Evolutionary conservation across 2,888 invertebrate species (phyloP).

Genomic region (Entomobrya multifasciata): DNA sequence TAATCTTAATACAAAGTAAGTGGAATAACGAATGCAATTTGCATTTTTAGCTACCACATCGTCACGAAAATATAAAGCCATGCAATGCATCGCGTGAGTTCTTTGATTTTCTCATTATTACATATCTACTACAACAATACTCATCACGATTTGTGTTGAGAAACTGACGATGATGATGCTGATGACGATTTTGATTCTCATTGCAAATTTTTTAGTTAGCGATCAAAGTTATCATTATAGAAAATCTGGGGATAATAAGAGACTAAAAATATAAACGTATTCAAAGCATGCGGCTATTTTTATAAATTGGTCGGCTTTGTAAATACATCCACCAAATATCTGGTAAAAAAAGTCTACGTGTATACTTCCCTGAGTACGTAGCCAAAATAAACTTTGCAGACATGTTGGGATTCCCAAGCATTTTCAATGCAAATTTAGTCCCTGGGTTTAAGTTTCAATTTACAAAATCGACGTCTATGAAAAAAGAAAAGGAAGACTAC

Average conservation of each 20-base stretch:
- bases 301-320: background rate
- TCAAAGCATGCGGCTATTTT: slow-evolving; percentile 13
- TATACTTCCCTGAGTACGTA: background rate
- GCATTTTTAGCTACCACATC: slow-evolving; percentile 44
- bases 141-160: slow-evolving; percentile 38
- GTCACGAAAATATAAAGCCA: slow-evolving; percentile 32
- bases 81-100: slow-evolving; percentile 35
- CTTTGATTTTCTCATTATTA: slow-evolving; percentile 47
- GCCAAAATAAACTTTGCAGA: background rate
- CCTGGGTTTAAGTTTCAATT: background rate
- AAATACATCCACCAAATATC: no score
- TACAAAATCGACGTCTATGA: no score
- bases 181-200: background rate
- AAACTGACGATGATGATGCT: background rate
- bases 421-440: background rate
- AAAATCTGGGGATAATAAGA: background rate
- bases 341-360: background rate
- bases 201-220: slow-evolving; percentile 23
- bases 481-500: no score
- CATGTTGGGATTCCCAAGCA: background rate
- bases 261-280: background rate
- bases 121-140: slow-evolving; percentile 24
- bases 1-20: background rate
- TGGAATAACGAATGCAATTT: slow-evolving; percentile 31
- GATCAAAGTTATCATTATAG: slow-evolving; percentile 10